Conservation (phyloP, 2,888 invertebrate species). For the Tetanocera ferruginea region DNA sequence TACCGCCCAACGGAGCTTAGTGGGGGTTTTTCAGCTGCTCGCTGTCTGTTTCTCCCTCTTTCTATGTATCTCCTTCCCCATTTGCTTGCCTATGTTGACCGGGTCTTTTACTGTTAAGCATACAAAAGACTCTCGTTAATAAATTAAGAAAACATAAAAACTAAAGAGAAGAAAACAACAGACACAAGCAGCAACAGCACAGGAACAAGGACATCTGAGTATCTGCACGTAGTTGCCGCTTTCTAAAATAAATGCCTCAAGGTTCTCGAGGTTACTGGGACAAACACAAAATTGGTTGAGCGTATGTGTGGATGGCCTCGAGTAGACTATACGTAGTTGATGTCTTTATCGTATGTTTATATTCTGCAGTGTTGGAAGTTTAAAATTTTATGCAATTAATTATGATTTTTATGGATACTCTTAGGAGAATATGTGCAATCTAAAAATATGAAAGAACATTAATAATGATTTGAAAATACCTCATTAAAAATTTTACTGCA, state of each 20-base stretch:
- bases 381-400: no score
- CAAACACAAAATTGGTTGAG: background rate
- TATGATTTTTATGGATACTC: no score
- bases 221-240: background rate
- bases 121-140: conserved; percentile 13
- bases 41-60: background rate
- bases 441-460: no score
- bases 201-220: background rate
- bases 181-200: background rate
- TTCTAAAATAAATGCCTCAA: background rate
- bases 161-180: background rate
- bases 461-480: no score
- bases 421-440: no score
- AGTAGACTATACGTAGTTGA: background rate
- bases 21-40: background rate
- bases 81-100: background rate
- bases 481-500: no score
- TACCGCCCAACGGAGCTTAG: background rate
- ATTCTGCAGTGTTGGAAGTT: no score
- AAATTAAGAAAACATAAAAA: background rate
- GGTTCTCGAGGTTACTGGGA: background rate
- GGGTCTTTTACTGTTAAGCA: background rate
- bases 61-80: background rate
- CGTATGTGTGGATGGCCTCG: background rate
- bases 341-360: no score